Conservation (phyloP, 2,888 invertebrate genomes). For the Galerucella pusilla region DNA sequence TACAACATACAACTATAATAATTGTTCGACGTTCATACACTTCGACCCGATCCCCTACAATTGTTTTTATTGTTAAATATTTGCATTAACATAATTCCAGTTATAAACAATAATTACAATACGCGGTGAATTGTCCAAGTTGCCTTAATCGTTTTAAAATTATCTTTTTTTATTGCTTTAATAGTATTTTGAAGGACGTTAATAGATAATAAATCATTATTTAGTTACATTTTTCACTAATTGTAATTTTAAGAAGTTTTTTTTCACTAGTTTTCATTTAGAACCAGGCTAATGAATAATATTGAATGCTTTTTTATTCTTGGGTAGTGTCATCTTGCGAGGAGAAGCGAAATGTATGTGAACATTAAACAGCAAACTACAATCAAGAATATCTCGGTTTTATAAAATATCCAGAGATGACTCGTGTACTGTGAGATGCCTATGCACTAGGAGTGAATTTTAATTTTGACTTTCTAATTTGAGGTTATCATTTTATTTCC, state of each 20-base stretch:
- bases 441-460: background rate
- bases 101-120: background rate
- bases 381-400: background rate
- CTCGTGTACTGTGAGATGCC: background rate
- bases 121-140: background rate
- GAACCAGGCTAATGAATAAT: too few species aligned
- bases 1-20: background rate
- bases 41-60: background rate
- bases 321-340: too few species aligned
- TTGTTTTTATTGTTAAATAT: slow-evolving; percentile 4
- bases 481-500: background rate
- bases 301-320: too few species aligned
- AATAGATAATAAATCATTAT: background rate
- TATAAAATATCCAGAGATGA: background rate
- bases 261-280: too few species aligned
- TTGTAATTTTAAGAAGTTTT: too few species aligned
- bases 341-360: too few species aligned
- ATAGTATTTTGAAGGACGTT: background rate
- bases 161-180: background rate
- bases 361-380: too few species aligned
- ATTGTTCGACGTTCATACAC: slow-evolving; percentile 2
- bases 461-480: background rate
- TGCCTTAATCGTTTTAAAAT: background rate
- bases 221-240: too few species aligned
- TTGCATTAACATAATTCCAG: background rate